Evolutionary conservation across 2,888 invertebrate genomes (phyloP).

Genomic region (Byasa hedistus): DNA sequence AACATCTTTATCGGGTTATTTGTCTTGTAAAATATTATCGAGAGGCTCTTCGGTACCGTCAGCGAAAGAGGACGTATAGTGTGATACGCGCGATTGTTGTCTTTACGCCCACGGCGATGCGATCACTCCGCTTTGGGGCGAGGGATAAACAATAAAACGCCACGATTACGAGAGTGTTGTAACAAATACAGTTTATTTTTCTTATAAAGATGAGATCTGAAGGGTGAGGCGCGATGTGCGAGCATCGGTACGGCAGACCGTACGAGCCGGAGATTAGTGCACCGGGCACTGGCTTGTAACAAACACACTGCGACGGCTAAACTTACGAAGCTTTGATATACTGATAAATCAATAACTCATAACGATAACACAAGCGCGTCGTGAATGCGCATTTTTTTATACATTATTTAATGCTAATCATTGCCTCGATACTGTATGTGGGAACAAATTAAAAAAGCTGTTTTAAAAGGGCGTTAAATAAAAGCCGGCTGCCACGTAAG

Average conservation of each 20-base stretch:
- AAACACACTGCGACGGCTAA: slow-evolving; percentile 69
- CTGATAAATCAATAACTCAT: slow-evolving; percentile 75
- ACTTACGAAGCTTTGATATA: slow-evolving; percentile 69
- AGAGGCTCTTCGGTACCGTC: slow-evolving; percentile 77
- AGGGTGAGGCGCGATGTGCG: slow-evolving; percentile 54
- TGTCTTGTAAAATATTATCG: slow-evolving; percentile 81
- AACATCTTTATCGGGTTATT: slow-evolving; percentile 81
- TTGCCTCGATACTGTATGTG: slow-evolving; percentile 19
- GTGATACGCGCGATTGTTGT: slow-evolving; percentile 75
- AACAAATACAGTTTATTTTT: slow-evolving; percentile 76
- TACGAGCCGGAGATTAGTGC: slow-evolving; percentile 61
- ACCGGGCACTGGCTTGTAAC: slow-evolving; percentile 61
- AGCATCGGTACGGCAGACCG: slow-evolving; percentile 59
- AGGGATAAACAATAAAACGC: slow-evolving; percentile 75
- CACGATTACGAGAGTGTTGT: slow-evolving; percentile 74
- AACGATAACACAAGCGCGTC: slow-evolving; percentile 49
- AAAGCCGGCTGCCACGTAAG: slow-evolving; percentile 67
- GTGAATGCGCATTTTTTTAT: slow-evolving; percentile 39
- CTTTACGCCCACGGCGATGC: slow-evolving; percentile 73
- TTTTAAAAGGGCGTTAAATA: slow-evolving; percentile 40
- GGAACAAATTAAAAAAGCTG: slow-evolving; percentile 15
- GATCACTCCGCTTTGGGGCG: slow-evolving; percentile 71
- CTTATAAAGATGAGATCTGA: slow-evolving; percentile 61
- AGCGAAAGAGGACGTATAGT: slow-evolving; percentile 76
- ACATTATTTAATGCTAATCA: slow-evolving; percentile 35